Base-by-base conservation (phyloP, 2,113 vertebrate species). In the Psittacara wagleri region DNA sequence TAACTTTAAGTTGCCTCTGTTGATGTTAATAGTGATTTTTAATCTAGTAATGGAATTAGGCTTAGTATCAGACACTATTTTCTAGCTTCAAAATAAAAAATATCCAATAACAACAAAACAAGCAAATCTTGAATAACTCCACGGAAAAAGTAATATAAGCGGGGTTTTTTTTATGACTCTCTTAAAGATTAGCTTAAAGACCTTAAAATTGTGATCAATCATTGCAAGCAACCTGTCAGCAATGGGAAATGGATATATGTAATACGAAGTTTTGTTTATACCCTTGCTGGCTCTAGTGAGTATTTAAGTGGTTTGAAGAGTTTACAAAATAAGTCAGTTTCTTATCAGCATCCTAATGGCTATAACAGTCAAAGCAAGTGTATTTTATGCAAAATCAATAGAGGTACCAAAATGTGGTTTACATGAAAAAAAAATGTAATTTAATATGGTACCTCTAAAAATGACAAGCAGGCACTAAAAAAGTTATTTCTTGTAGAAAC, bases 141-240 rank as follows among this genome's bases (percentile, higher is more conserved):
- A 93, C 73, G 48, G 66, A 86, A 81, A 59, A 27, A 23, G 74
- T 72, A 83, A 78, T 57, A 4, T 31, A 62, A 48, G 29, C 33
- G 44, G 1, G 0, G 0, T 8, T 61, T 0, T 55, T 88, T 88
- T 91, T 57, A 29, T 74, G 1, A 61, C 3, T 93, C 25, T 94
- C 39, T 49, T 96, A 83, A 96, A 94, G 14, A 86, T 85, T 91
- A 94, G 28, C 44, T 91, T 92, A 93, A 80, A 46, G 33, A 57
- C 5, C 12, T 63, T 46, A 61, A 37, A 61, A 81, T 33, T 87
- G 33, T 55, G 63, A 43, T 17, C 12, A 73, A 14, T 55, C 52
- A 74, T 94, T 93, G 83, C 37, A 80, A 94, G 31, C 3, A 86
- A 66, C 2, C 4, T 17, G 22, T 44, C 62, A 86, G 35, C 18